Evolutionary conservation across 2,888 invertebrate species (phyloP).

Genomic region (Rhimphoctona megacephalus): DNA sequence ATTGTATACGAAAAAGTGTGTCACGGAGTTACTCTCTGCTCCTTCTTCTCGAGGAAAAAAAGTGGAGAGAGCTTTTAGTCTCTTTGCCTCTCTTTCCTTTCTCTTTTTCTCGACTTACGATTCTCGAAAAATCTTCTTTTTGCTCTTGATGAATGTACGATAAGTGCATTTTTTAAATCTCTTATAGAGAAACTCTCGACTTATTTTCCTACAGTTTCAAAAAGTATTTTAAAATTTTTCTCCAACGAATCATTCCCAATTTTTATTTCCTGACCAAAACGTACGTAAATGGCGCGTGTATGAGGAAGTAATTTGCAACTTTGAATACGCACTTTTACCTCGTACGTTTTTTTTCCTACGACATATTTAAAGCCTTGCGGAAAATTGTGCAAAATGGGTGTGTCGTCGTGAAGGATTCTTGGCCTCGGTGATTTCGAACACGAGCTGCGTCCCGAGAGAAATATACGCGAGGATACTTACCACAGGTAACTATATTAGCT

Average conservation of each 20-base stretch:
- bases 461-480: slow-evolving; percentile 22
- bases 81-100: slow-evolving; percentile 6
- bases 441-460: slow-evolving; percentile 47
- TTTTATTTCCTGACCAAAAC: background rate
- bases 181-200: background rate
- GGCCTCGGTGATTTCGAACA: slow-evolving; percentile 42
- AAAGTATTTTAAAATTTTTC: background rate
- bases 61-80: slow-evolving; percentile 44
- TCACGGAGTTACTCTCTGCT: slow-evolving; percentile 67
- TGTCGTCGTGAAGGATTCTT: slow-evolving; percentile 19
- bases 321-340: background rate
- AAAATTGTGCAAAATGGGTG: background rate
- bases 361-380: background rate
- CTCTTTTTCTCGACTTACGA: background rate
- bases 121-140: background rate
- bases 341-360: background rate
- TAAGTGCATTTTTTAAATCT: background rate
- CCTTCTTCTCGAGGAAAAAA: slow-evolving; percentile 44
- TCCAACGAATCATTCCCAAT: background rate
- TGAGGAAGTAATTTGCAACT: slow-evolving; percentile 7
- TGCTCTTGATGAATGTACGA: background rate
- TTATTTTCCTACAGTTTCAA: background rate
- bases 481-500: slow-evolving; percentile 32
- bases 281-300: background rate
- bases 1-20: slow-evolving; percentile 71